Percentiles rank a stretch among this genome's conserved stretches.
phyloP scores from a whole-genome alignment of 1,140 invertebrate genomes.

The Trachymyrmex septentrionalis region DNA sequence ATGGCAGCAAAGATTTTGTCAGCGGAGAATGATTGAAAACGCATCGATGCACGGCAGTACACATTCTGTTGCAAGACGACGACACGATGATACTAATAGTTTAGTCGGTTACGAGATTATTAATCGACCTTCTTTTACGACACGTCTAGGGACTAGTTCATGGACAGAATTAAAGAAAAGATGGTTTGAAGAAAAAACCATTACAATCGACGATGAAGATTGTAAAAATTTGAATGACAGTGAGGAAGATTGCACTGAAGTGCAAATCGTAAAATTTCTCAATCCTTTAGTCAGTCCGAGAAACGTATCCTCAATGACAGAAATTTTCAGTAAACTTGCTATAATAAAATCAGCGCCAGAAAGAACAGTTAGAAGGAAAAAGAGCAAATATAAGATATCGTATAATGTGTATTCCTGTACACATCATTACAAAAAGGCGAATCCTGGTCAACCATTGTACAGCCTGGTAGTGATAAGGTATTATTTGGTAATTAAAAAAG shows the following conservation, averaged over 20 bases:
- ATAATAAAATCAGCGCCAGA: slow-evolving; percentile 83
- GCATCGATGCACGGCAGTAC: slow-evolving; percentile 37
- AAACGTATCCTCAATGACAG: slow-evolving; percentile 75
- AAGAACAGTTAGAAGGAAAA: slow-evolving; percentile 79
- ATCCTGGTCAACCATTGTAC: slow-evolving; percentile 81
- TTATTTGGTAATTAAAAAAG: slow-evolving; percentile 1
- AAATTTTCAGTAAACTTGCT: slow-evolving; percentile 81
- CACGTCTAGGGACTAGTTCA: slow-evolving; percentile 75
- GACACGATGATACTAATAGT: slow-evolving; percentile 27
- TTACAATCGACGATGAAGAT: slow-evolving; percentile 84
- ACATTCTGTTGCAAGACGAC: slow-evolving; percentile 14
- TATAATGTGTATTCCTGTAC: slow-evolving; percentile 83
- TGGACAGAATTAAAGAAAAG: slow-evolving; percentile 84
- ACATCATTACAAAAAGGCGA: slow-evolving; percentile 80
- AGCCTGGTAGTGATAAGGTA: slow-evolving; percentile 82
- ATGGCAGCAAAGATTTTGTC: slow-evolving; percentile 62
- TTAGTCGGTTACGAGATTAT: slow-evolving; percentile 35
- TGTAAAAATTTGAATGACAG: slow-evolving; percentile 47
- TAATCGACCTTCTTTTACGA: slow-evolving; percentile 78
- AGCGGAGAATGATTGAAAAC: slow-evolving; percentile 69
- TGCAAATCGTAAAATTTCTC: slow-evolving; percentile 78
- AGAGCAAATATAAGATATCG: slow-evolving; percentile 80
- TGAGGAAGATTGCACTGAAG: slow-evolving; percentile 75
- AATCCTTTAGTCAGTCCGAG: slow-evolving; percentile 78
- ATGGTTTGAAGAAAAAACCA: slow-evolving; percentile 84